Base-by-base conservation (phyloP, 1,140 invertebrate genomes). In the Musca domestica region DNA sequence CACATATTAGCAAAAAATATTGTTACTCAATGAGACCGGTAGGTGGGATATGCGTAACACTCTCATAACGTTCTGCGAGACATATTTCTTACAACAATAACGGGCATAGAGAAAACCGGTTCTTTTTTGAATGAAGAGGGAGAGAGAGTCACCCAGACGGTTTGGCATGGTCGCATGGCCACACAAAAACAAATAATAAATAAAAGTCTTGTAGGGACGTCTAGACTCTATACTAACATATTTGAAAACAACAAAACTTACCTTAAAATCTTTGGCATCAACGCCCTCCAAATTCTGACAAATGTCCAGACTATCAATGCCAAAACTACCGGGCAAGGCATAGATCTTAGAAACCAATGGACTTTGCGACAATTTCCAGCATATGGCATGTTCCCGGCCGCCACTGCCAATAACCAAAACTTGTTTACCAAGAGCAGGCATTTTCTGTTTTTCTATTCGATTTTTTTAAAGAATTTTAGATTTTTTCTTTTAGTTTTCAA, bases 351-450 rank as follows among this genome's bases (percentile, higher is more conserved):
- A 80, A 7, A 98, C 87, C 69, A 87, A 76, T 10, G 85, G 74
- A 51, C 94, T 96, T 79, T 95, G 89, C 1, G 92, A 83, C 7
- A 98, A 79, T 83, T 97, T 97, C 95, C 95, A 98, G 72, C 88
- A 89, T 71, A 98, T 86, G 12, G 95, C 95, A 86, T 98, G 95
- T 84, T 99, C 97, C 71, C 97, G 86, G n/a, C 95, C 96, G 46
- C 97, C 96, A 80, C 89, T 86, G 15, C 97, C 97, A 76, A 98
- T 88, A 7, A 98, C 88, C 58, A 98, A 83, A 66, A 98, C 87
- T 73, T 87, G 87, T 19, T 79, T 68, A 41, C 48, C 30, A 12
- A 22, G 25, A 7, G 49, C 23, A 41, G 76, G 74, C 76, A 78
- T 78, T 70, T 48, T 67, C 15, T n/a, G n/a, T n/a, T n/a, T n/a